phyloP scores from a whole-genome alignment of 2,888 invertebrate genomes.

The Eulithis testata region DNA sequence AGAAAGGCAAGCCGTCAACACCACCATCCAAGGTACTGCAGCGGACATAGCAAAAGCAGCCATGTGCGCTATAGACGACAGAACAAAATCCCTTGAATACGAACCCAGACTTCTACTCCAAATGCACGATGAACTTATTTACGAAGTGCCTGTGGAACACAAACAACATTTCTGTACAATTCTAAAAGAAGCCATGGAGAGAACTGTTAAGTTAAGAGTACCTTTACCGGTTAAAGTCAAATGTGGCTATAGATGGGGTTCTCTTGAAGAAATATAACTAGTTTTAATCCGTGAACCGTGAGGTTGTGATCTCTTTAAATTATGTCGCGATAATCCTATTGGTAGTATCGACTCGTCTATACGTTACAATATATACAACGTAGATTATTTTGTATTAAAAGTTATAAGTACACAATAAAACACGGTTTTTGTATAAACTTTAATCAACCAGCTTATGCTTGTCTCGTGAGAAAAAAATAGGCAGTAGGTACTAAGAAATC shows the following conservation, averaged over 20 bases:
- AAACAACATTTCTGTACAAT: conserved; percentile 81
- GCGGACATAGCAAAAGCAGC: conserved; percentile 97
- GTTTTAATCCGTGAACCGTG: conserved; percentile 25
- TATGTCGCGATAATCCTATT: conserved; percentile 10
- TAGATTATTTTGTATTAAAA: neutral
- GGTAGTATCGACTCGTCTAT: no score
- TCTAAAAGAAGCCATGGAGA: conserved; percentile 92
- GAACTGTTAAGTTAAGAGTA: conserved; percentile 88
- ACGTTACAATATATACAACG: neutral
- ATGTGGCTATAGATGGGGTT: conserved; percentile 93
- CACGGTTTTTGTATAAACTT: conserved; percentile 7
- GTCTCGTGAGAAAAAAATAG: neutral
- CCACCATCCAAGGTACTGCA: conserved; percentile 98
- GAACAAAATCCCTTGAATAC: conserved; percentile 55
- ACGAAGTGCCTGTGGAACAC: conserved; percentile 89
- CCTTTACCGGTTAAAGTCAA: conserved; percentile 95
- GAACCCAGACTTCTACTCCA: conserved; percentile 91
- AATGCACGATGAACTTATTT: conserved; percentile 98
- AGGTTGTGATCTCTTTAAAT: conserved; percentile 19
- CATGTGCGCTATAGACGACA: conserved; percentile 90
- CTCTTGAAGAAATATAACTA: conserved; percentile 57
- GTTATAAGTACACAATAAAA: neutral
- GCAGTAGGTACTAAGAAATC: no score
- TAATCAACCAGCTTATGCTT: conserved; percentile 6
- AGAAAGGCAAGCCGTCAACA: conserved; percentile 98